Percentiles rank a stretch among this genome's conserved stretches.
These are phyloP conservation scores for Leptodirus hochenwartii DNA, from an alignment of 2,888 invertebrate species.

Conservation along the genomic window DNA sequence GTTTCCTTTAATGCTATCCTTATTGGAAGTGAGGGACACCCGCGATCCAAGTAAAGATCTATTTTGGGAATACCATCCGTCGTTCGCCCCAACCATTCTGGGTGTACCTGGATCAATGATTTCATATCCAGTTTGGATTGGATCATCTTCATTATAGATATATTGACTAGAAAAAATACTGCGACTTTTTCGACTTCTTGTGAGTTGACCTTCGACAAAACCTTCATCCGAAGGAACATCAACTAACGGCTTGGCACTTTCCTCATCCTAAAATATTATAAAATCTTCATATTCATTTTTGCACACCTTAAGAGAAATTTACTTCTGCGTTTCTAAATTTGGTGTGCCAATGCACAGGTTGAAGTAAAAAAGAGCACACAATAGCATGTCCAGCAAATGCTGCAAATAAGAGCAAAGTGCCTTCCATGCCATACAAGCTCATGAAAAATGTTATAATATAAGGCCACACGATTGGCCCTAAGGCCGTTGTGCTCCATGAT, in stretches of 20 bases:
- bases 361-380: conserved; percentile 45
- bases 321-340: conserved; percentile 24
- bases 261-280: conserved; percentile 7
- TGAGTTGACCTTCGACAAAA: background rate
- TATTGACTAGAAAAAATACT: conserved; percentile 43
- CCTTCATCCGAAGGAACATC: background rate
- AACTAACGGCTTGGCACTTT: too few relatives aligned
- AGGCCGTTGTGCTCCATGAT: conserved; percentile 51
- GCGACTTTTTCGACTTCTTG: conserved; percentile 24
- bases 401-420: conserved; percentile 45
- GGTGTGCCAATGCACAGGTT: conserved; percentile 58
- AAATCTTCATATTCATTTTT: background rate
- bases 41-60: conserved; percentile 21
- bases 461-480: conserved; percentile 57
- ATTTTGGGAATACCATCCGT: conserved; percentile 37
- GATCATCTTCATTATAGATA: conserved; percentile 43
- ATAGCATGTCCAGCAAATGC: conserved; percentile 49
- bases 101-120: conserved; percentile 47
- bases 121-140: conserved; percentile 41
- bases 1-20: too few relatives aligned
- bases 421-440: conserved; percentile 40
- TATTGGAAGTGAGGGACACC: conserved; percentile 27
- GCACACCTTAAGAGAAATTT: background rate
- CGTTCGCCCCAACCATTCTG: conserved; percentile 44
- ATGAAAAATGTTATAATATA: conserved; percentile 48